Base-by-base conservation (phyloP, 2,113 vertebrate species). In the Poicephalus meyeri region DNA sequence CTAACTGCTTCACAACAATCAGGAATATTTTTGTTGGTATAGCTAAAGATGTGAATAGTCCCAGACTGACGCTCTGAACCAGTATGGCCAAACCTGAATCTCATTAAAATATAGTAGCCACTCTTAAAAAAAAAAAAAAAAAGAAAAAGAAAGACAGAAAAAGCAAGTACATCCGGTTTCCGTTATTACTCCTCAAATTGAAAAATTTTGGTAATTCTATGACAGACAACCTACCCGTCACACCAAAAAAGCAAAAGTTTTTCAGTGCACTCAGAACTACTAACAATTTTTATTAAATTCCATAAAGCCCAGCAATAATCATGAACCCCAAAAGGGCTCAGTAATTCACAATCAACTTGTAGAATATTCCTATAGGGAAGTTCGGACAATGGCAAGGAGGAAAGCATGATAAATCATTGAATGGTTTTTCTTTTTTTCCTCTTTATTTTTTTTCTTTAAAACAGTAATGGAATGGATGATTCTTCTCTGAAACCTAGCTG, bases 401-500 rank as follows among this genome's bases (percentile, higher is more conserved):
- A 10, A 47, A 19, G 2, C 16, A 44, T 6, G 47, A 73, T 41
- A 44, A 37, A 85, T 20, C 16, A 50, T 0, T 6, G 17, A 35
- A 26, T 12, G 1, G 5, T 10, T 42, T 60, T 55, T 7, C 5
- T 9, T 19, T 17, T 16, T 11, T 23, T 19, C 4, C 9, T 2
- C 28, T 28, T 69, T 26, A 42, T 50, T 41, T 33, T 85, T 85
- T 92, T 56, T 23, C 9, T 39, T 33, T 41, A 35, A 68, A 65
- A 26, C 11, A 82, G 17, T 1, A 35, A 26, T 9, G 81, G 91
- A 35, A 26, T 9, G 81, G 91, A 55, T 68, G 65, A 88, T 71
- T 97, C 86, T 58, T 94, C 68, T 53, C 49, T 49, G 44, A 69
- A 96, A 94, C 46, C 72, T 93, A 47, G 24, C 70, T 93, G 91